Percentiles rank a stretch among this genome's conserved stretches.
Conservation (phyloP, 2,888 invertebrate genomes). For the Phyto melanocephala region DNA sequence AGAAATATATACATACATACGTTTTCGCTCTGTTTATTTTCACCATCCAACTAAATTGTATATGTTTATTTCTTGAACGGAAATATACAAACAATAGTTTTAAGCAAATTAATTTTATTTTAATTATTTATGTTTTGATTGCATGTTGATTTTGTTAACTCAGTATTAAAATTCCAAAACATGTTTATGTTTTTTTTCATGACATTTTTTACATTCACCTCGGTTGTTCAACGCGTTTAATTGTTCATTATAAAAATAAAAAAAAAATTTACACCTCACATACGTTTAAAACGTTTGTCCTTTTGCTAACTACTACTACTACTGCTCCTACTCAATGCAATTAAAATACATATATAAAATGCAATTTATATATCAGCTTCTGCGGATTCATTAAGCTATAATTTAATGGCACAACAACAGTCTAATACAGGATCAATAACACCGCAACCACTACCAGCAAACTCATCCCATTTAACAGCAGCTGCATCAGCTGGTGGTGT, state of each 20-base stretch:
- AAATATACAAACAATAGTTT: neutral
- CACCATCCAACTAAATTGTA: neutral
- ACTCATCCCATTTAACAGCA: slow-evolving; percentile 28
- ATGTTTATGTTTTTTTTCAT: slow-evolving; percentile 58
- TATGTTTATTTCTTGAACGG: neutral
- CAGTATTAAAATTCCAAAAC: slow-evolving; percentile 43
- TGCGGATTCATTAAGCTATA: slow-evolving; percentile 77
- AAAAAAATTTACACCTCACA: slow-evolving; percentile 29
- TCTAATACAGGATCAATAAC: slow-evolving; percentile 70
- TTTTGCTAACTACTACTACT: slow-evolving; percentile 49
- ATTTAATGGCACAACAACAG: slow-evolving; percentile 78
- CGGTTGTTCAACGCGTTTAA: slow-evolving; percentile 20
- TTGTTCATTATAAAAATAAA: slow-evolving; percentile 6
- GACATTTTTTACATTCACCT: slow-evolving; percentile 29
- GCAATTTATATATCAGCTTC: slow-evolving; percentile 71
- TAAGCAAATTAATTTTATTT: neutral
- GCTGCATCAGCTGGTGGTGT: slow-evolving; percentile 73
- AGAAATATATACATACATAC: neutral
- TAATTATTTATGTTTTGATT: neutral
- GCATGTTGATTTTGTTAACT: slow-evolving; percentile 34
- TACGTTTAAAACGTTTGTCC: slow-evolving; percentile 30
- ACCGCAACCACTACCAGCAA: slow-evolving; percentile 16
- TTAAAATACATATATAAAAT: slow-evolving; percentile 26
- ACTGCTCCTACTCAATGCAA: slow-evolving; percentile 32
- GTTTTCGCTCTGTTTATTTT: neutral